Percentiles rank a stretch among this genome's conserved stretches.
phyloP scores from a whole-genome alignment of 2,888 invertebrate genomes.

The Criorhina ranunculi region DNA sequence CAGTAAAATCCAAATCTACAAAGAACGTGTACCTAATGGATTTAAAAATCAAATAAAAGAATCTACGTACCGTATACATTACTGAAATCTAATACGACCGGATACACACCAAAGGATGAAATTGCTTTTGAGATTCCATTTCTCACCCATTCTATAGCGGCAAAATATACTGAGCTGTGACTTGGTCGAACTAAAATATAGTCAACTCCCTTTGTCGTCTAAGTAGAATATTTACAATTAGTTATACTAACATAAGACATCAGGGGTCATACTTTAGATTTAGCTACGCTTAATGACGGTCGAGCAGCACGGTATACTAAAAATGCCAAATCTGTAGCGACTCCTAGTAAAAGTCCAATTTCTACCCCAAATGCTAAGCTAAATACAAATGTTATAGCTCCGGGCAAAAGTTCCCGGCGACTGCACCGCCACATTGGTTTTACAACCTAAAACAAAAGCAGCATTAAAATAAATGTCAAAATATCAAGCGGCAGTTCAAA shows the following conservation, averaged over 20 bases:
- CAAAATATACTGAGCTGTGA: slow-evolving; percentile 91
- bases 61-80: slow-evolving; percentile 88
- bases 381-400: slow-evolving; percentile 93
- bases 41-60: slow-evolving; percentile 15
- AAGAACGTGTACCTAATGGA: neutral
- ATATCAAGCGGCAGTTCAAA: slow-evolving; percentile 56
- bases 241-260: slow-evolving; percentile 10
- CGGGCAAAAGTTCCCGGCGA: slow-evolving; percentile 91
- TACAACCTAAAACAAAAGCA: slow-evolving; percentile 86
- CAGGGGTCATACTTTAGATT: slow-evolving; percentile 86
- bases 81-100: slow-evolving; percentile 92
- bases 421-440: slow-evolving; percentile 94
- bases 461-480: slow-evolving; percentile 10
- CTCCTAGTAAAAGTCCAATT: slow-evolving; percentile 93
- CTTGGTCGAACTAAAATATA: slow-evolving; percentile 92
- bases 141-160: slow-evolving; percentile 92
- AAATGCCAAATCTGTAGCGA: slow-evolving; percentile 91
- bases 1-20: slow-evolving; percentile 92
- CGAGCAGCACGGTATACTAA: slow-evolving; percentile 92
- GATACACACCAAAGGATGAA: slow-evolving; percentile 89
- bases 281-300: slow-evolving; percentile 90
- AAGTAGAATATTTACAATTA: slow-evolving; percentile 79
- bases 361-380: slow-evolving; percentile 94
- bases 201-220: slow-evolving; percentile 89
- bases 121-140: slow-evolving; percentile 91